These are phyloP conservation scores for Onychostoma macrolepis DNA, from an alignment of 2,113 vertebrate genomes.

Conservation along the genomic window DNA sequence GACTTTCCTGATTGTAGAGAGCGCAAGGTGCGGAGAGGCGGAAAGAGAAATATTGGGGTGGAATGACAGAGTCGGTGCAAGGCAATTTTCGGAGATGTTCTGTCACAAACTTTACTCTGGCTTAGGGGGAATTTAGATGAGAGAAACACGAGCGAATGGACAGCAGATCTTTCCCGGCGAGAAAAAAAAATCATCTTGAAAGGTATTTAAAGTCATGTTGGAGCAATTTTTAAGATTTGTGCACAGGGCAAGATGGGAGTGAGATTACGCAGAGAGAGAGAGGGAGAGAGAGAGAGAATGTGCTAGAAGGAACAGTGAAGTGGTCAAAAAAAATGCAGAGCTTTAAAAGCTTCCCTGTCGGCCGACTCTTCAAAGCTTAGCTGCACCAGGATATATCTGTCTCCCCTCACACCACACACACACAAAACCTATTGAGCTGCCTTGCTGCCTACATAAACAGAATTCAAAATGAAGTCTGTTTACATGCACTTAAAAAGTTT, in stretches of 20 bases:
- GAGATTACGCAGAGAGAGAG: neutral
- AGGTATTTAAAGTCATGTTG: constrained; percentile 30
- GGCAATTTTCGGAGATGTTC: constrained; percentile 16
- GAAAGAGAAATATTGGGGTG: constrained; percentile 10
- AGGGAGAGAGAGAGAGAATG: neutral
- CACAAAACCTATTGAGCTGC: neutral
- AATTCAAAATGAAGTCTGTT: neutral
- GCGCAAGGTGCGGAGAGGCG: neutral
- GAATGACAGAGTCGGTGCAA: constrained; percentile 16
- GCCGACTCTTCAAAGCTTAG: constrained; percentile 21
- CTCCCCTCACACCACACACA: neutral
- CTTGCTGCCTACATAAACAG: neutral
- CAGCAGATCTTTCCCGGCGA: neutral
- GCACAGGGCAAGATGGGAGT: neutral
- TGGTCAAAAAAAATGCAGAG: constrained; percentile 7
- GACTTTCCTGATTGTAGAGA: neutral
- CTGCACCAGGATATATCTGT: constrained; percentile 25
- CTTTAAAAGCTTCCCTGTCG: constrained; percentile 42
- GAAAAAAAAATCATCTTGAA: neutral
- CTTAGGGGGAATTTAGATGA: constrained; percentile 3
- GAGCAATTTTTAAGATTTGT: constrained; percentile 13
- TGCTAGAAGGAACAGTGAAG: neutral
- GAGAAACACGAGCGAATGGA: neutral
- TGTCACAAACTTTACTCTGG: constrained; percentile 18
- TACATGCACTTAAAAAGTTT: neutral